Conservation (phyloP, 2,797 vertebrate species). For the Pristis pectinata region DNA sequence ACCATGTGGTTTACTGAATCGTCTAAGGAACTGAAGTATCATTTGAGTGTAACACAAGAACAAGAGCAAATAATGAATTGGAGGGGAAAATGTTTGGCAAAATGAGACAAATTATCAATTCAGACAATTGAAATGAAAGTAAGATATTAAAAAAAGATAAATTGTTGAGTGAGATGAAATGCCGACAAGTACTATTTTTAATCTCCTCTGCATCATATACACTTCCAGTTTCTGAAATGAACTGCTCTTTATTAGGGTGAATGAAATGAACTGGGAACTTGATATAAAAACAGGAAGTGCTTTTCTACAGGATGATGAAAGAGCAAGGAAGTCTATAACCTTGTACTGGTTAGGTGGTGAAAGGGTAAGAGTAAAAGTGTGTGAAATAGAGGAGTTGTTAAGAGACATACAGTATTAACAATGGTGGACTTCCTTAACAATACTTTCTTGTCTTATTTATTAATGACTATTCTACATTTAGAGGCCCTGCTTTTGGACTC, state of each 20-base stretch:
- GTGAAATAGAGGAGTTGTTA: too few species aligned
- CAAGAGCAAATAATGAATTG: neutral
- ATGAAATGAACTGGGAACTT: neutral
- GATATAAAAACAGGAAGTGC: neutral
- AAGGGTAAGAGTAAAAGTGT: too few species aligned
- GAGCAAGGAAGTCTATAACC: too few species aligned
- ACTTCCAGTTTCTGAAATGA: neutral
- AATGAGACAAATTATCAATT: slow-evolving; percentile 10
- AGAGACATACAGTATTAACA: too few species aligned
- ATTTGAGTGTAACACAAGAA: neutral
- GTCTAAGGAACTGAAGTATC: neutral
- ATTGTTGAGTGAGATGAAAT: neutral
- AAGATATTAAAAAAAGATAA: neutral
- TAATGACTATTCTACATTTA: neutral
- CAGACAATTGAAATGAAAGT: neutral
- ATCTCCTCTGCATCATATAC: neutral
- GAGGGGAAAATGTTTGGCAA: neutral
- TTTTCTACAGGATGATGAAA: too few species aligned
- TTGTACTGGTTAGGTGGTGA: too few species aligned
- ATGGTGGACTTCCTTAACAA: too few species aligned
- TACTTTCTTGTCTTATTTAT: too few species aligned
- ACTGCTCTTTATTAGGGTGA: neutral
- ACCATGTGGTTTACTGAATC: neutral
- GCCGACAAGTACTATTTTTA: neutral
- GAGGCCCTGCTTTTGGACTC: neutral